phyloP scores from a whole-genome alignment of 1,140 invertebrate genomes.

The Pantala flavescens region DNA sequence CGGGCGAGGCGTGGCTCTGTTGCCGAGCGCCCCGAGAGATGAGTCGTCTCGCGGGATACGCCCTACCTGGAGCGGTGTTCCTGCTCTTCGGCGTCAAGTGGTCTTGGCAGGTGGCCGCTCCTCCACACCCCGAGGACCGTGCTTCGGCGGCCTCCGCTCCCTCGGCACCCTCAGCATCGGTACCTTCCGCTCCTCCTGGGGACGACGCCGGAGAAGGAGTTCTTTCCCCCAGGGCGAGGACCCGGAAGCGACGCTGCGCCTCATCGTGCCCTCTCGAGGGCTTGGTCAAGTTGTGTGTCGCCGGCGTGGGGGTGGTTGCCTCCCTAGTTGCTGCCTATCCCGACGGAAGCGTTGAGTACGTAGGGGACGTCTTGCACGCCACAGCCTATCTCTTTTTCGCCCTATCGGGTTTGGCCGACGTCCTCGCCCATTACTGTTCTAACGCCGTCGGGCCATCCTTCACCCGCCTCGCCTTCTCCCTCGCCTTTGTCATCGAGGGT shows the following conservation, averaged over 20 bases:
- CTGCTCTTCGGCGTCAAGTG: slow-evolving; percentile 24
- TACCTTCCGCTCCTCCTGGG: no score
- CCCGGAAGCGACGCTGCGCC: slow-evolving; percentile 14
- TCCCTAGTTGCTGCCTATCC: slow-evolving; percentile 20
- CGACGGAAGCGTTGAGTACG: slow-evolving; percentile 22
- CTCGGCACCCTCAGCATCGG: no score
- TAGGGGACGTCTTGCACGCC: slow-evolving; percentile 34
- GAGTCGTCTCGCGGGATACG: slow-evolving; percentile 22
- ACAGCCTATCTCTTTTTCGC: slow-evolving; percentile 38
- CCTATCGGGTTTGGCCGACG: slow-evolving; percentile 36
- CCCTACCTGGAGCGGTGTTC: slow-evolving; percentile 21
- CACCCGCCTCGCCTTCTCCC: slow-evolving; percentile 32
- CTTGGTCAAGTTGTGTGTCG: slow-evolving; percentile 22
- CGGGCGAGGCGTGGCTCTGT: no score
- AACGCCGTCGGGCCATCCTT: slow-evolving; percentile 30
- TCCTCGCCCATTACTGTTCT: slow-evolving; percentile 35
- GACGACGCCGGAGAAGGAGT: neutral
- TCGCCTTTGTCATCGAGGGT: slow-evolving; percentile 36
- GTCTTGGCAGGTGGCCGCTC: slow-evolving; percentile 21
- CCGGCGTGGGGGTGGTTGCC: slow-evolving; percentile 22
- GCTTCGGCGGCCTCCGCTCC: neutral
- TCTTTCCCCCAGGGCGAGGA: neutral
- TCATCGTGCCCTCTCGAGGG: slow-evolving; percentile 22
- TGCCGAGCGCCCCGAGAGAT: neutral
- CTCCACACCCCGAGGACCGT: neutral